Evolutionary conservation across 1,140 invertebrate genomes (phyloP).

Genomic region (Trichonephila clavata): DNA sequence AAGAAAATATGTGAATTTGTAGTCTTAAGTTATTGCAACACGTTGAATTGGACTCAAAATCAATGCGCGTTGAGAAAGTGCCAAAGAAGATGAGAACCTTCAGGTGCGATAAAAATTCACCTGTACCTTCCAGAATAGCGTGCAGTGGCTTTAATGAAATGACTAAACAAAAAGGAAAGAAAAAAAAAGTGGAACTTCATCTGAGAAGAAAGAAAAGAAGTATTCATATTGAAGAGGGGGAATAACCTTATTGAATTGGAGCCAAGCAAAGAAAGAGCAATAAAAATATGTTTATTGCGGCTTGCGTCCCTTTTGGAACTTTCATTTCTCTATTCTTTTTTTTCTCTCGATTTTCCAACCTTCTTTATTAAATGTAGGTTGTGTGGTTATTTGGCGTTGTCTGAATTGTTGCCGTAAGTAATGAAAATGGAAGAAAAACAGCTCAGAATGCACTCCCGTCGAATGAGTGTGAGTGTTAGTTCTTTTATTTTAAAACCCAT

Average conservation of each 20-base stretch:
- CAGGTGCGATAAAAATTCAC: background rate
- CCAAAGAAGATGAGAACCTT: too few relatives aligned
- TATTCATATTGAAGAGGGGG: background rate
- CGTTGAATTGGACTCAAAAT: too few relatives aligned
- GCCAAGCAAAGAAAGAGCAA: background rate
- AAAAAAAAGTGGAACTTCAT: background rate
- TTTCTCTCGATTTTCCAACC: background rate
- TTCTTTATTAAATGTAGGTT: background rate
- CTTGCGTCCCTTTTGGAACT: background rate
- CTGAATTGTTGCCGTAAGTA: too few relatives aligned
- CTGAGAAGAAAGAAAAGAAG: background rate
- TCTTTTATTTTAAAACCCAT: too few relatives aligned
- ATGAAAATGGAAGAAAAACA: too few relatives aligned
- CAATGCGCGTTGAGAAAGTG: too few relatives aligned
- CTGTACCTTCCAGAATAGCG: background rate
- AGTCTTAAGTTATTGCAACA: too few relatives aligned
- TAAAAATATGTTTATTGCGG: constrained; percentile 29
- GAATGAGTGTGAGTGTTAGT: too few relatives aligned
- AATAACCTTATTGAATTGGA: constrained; percentile 19
- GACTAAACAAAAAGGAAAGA: background rate
- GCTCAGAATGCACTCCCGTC: too few relatives aligned
- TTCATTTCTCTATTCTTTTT: background rate
- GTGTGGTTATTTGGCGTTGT: too few relatives aligned
- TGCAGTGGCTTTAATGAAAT: constrained; percentile 10
- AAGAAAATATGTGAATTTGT: too few relatives aligned